Evolutionary conservation across 2,113 vertebrate genomes (phyloP).

Genomic region (Callionymus lyra): DNA sequence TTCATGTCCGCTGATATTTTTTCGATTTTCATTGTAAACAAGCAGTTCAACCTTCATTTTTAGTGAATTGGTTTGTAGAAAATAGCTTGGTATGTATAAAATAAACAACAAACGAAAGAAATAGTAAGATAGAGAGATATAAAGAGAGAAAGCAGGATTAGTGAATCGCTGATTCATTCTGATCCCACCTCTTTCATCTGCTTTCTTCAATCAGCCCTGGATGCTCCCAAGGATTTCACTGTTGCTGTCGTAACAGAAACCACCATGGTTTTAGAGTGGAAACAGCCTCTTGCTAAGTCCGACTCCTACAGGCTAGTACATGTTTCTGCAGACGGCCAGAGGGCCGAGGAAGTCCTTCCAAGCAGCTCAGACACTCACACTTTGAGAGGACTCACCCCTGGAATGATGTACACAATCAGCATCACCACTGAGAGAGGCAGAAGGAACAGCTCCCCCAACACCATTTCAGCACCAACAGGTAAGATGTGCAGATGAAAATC

Average conservation of each 20-base stretch:
- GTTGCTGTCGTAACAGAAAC: slow-evolving; percentile 72
- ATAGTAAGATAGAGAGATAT: too few species aligned
- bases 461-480: slow-evolving; percentile 77
- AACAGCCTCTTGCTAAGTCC: slow-evolving; percentile 76
- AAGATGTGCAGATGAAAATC: not conserved
- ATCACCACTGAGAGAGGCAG: slow-evolving; percentile 80
- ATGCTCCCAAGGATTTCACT: slow-evolving; percentile 81
- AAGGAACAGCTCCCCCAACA: slow-evolving; percentile 73
- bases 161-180: too few species aligned
- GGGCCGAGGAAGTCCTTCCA: slow-evolving; percentile 63
- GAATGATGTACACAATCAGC: slow-evolving; percentile 76
- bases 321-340: slow-evolving; percentile 54
- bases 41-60: too few species aligned
- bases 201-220: slow-evolving; percentile 67
- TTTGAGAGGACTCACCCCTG: slow-evolving; percentile 69
- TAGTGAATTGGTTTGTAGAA: too few species aligned
- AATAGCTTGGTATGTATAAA: too few species aligned
- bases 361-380: slow-evolving; percentile 65
- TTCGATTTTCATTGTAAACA: too few species aligned
- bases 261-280: slow-evolving; percentile 78
- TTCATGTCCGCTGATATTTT: too few species aligned
- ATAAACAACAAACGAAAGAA: too few species aligned
- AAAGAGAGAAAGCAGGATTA: too few species aligned
- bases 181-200: not conserved
- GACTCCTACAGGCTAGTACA: slow-evolving; percentile 78